Base-by-base conservation (phyloP, 1,140 invertebrate genomes). In the Andricus grossulariae region DNA sequence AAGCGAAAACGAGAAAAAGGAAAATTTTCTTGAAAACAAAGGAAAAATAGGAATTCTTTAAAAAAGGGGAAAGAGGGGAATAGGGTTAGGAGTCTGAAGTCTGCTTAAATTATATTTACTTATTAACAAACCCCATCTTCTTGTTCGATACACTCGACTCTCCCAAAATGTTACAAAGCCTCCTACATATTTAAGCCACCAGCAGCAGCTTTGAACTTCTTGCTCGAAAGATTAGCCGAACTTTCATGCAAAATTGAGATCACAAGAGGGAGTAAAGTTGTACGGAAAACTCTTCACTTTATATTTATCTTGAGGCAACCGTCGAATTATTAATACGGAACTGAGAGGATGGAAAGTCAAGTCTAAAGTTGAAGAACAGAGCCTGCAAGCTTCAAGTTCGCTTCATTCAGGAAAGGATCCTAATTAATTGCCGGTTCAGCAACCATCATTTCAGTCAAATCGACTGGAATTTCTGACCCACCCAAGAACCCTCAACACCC, bases 351-450 rank as follows among this genome's bases (percentile, higher is more conserved):
- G 15, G 39, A 45, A 45, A 45, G 51, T 52, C 51, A 18, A 54
- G 52, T 54, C 11, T 10, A 19, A 54, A 54, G 18, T 10, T 10
- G 2, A 54, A 10, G 18, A 54, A 54, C 6, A 54, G 16, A n/a
- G 10, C n/a, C n/a, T 18, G 18, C 16, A 54, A 54, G n/a, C 51
- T 52, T 52, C 16, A 45, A 45, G 52, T 54, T 18, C n/a, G n/a
- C n/a, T 54, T 18, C n/a, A 54, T 45, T 45, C 18, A 54, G 52
- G 25, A 32, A 32, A 32, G 25, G 52, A 18, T 54, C n/a, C 18
- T 80, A 81, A 85, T 85, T 85, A 80, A 86, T 85, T 81, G 72
- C 60, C 32, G 77, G 75, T 77, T 80, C 77, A 60, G 21, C 78
- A 79, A 76, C 77, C 78, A 77, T 76, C 78, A 74, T 66, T 54